Conservation (phyloP, 2,888 invertebrate species). For the Hoplodrina blanda region DNA sequence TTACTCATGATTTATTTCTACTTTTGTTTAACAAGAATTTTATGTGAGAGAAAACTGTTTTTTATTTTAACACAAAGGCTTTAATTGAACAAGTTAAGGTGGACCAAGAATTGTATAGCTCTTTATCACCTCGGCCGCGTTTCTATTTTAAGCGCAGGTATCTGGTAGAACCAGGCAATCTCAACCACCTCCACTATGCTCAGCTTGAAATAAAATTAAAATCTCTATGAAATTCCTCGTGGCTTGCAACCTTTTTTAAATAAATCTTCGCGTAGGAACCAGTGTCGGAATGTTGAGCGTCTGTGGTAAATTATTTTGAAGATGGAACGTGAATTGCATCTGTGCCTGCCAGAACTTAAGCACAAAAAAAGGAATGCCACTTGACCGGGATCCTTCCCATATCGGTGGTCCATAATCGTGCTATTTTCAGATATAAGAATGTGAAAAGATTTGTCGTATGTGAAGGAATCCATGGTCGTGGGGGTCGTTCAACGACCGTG, state of each 20-base stretch:
- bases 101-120: conserved; percentile 75
- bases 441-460: conserved; percentile 71
- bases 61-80: conserved; percentile 51
- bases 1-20: conserved; percentile 70
- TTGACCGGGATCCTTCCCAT: conserved; percentile 53
- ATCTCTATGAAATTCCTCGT: conserved; percentile 75
- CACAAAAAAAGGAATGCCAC: conserved; percentile 63
- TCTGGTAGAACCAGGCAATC: conserved; percentile 73
- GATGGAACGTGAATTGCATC: conserved; percentile 40
- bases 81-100: conserved; percentile 62
- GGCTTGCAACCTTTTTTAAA: conserved; percentile 70
- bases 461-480: conserved; percentile 72
- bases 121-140: conserved; percentile 72
- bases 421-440: conserved; percentile 67
- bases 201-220: conserved; percentile 78
- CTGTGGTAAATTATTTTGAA: conserved; percentile 60
- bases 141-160: conserved; percentile 81
- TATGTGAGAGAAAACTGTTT: conserved; percentile 64
- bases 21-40: conserved; percentile 64
- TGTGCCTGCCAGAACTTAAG: conserved; percentile 32
- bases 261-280: conserved; percentile 62
- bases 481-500: conserved; percentile 73
- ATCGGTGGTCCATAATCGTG: conserved; percentile 58
- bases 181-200: conserved; percentile 65
- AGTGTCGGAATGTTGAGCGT: conserved; percentile 56